phyloP scores from a whole-genome alignment of 2,797 vertebrate genomes.

The Bryconaethiops microstoma region DNA sequence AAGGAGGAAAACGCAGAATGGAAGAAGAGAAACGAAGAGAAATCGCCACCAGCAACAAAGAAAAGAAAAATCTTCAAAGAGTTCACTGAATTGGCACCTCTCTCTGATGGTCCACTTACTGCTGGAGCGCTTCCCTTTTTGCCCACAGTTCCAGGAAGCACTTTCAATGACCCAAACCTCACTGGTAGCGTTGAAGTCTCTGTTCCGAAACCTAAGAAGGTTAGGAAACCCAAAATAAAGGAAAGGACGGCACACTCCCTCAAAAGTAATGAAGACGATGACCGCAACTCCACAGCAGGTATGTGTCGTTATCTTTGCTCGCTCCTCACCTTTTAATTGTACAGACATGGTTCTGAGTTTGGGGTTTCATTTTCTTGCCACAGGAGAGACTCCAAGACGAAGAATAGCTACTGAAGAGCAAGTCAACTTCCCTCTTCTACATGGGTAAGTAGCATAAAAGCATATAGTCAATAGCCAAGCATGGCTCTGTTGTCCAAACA shows the following conservation, averaged over 20 bases:
- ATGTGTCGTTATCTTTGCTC: background rate
- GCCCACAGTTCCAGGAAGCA: constrained; percentile 63
- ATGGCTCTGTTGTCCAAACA: background rate
- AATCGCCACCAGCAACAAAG: constrained; percentile 61
- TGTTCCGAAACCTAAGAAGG: constrained; percentile 63
- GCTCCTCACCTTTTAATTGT: background rate
- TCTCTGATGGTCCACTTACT: constrained; percentile 43
- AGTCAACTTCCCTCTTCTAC: constrained; percentile 88
- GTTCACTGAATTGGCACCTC: constrained; percentile 49
- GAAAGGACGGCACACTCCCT: constrained; percentile 36
- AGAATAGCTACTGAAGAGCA: constrained; percentile 92
- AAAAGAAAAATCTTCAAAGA: constrained; percentile 65
- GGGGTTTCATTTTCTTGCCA: constrained; percentile 31
- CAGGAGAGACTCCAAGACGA: constrained; percentile 84
- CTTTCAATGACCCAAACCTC: constrained; percentile 69
- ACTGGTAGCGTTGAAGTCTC: constrained; percentile 55
- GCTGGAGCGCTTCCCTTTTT: constrained; percentile 40
- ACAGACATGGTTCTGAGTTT: background rate
- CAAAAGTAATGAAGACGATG: constrained; percentile 67
- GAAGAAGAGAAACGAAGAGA: constrained; percentile 58
- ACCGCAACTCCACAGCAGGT: constrained; percentile 73
- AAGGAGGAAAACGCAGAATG: constrained; percentile 58
- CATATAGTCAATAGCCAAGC: background rate
- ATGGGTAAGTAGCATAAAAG: constrained; percentile 81
- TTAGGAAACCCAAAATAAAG: constrained; percentile 64